phyloP scores from a whole-genome alignment of 2,797 vertebrate species.

The Ambastaia sidthimunki region DNA sequence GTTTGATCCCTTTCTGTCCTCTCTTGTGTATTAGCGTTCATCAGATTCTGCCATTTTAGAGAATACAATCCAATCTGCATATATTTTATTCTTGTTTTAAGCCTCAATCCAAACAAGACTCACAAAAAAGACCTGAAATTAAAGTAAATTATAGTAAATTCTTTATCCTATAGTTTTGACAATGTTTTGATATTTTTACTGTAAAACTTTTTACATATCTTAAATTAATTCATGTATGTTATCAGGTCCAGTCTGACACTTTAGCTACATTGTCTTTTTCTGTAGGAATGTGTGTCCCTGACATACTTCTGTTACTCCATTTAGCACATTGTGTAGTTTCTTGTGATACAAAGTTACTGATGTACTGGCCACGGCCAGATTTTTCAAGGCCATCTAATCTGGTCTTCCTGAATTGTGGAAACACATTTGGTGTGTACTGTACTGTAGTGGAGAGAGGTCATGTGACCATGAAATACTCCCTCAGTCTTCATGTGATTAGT shows the following conservation, averaged over 20 bases:
- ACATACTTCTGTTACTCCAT: slow-evolving; percentile 3
- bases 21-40: background rate
- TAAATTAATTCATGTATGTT: background rate
- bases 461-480: too few species aligned
- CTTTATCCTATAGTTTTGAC: too few species aligned
- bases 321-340: slow-evolving; percentile 16
- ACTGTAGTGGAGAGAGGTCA: background rate
- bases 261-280: slow-evolving; percentile 9
- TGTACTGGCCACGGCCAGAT: background rate
- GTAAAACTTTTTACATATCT: background rate
- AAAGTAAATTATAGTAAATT: too few species aligned
- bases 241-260: background rate
- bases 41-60: background rate
- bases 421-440: background rate
- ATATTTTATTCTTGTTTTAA: too few species aligned
- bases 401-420: background rate
- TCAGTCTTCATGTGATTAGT: too few species aligned
- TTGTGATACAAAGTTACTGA: slow-evolving; percentile 12
- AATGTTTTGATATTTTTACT: too few species aligned
- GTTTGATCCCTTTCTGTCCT: slow-evolving; percentile 1
- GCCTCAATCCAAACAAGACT: too few species aligned
- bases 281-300: slow-evolving; percentile 1
- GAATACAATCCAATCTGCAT: too few species aligned
- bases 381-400: slow-evolving; percentile 21
- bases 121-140: too few species aligned